Percentiles rank a stretch among this genome's conserved stretches.
Evolutionary conservation across 2,888 invertebrate species (phyloP).

Genomic region (Hyles lineata): DNA sequence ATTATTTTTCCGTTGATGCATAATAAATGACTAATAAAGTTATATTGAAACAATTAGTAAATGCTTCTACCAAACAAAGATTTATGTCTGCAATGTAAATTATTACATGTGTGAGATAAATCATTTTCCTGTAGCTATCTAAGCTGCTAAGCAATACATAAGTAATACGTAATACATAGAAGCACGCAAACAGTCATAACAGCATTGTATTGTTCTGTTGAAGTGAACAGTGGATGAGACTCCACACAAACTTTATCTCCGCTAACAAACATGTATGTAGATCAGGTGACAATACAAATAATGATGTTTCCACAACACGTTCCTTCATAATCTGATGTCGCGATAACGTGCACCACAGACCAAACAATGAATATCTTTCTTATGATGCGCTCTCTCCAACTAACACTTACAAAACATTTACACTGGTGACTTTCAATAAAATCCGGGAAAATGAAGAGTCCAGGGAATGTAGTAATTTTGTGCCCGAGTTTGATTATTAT

Average conservation of each 20-base stretch:
- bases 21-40: too few species aligned
- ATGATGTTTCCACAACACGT: slow-evolving; percentile 74
- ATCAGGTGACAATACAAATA: slow-evolving; percentile 77
- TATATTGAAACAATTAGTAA: too few species aligned
- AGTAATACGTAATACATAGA: not conserved
- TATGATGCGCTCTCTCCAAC: slow-evolving; percentile 52
- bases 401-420: not conserved
- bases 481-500: too few species aligned
- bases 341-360: slow-evolving; percentile 59
- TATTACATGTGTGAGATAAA: too few species aligned
- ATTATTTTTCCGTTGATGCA: too few species aligned
- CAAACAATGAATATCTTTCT: slow-evolving; percentile 60
- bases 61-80: too few species aligned
- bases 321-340: slow-evolving; percentile 71
- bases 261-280: slow-evolving; percentile 66
- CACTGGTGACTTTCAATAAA: not conserved
- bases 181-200: not conserved
- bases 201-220: not conserved
- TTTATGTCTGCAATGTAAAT: too few species aligned
- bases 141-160: too few species aligned
- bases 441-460: not conserved
- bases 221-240: slow-evolving; percentile 42
- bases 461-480: too few species aligned
- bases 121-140: not conserved
- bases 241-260: slow-evolving; percentile 61